Conservation (phyloP, 2,797 vertebrate genomes). For the Coendou prehensilis region DNA sequence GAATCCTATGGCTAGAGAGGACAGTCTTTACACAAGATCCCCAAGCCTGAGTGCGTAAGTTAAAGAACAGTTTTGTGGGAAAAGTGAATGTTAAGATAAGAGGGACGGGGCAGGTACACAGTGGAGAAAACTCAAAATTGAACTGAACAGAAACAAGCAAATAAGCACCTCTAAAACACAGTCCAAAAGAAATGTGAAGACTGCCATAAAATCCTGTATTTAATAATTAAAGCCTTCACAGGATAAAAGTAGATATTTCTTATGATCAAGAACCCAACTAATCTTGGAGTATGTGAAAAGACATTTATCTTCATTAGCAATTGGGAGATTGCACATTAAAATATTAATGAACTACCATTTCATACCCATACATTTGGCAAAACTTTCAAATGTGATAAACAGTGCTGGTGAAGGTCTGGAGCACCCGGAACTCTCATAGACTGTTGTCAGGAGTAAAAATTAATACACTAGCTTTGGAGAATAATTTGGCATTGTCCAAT, state of each 20-base stretch:
- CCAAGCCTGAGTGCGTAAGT: neutral
- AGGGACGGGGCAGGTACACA: neutral
- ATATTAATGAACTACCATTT: conserved; percentile 7
- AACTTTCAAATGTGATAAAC: neutral
- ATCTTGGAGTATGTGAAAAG: neutral
- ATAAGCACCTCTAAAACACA: neutral
- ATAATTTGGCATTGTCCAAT: neutral
- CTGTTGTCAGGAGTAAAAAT: neutral
- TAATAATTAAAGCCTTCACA: conserved; percentile 10
- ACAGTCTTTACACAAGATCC: neutral
- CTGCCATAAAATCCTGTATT: neutral
- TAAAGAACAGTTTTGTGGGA: neutral
- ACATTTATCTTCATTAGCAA: neutral
- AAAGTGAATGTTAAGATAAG: neutral
- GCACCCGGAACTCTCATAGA: neutral
- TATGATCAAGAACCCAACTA: neutral
- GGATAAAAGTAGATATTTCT: neutral
- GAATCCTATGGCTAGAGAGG: neutral
- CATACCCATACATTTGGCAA: neutral
- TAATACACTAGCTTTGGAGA: neutral
- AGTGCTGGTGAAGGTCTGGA: neutral
- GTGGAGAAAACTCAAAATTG: neutral
- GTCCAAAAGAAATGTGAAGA: neutral
- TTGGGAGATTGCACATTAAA: neutral
- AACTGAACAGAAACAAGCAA: neutral